Percentiles rank a stretch among this genome's conserved stretches.
Conservation (phyloP, 2,797 vertebrate species). For the Pempheris klunzingeri region DNA sequence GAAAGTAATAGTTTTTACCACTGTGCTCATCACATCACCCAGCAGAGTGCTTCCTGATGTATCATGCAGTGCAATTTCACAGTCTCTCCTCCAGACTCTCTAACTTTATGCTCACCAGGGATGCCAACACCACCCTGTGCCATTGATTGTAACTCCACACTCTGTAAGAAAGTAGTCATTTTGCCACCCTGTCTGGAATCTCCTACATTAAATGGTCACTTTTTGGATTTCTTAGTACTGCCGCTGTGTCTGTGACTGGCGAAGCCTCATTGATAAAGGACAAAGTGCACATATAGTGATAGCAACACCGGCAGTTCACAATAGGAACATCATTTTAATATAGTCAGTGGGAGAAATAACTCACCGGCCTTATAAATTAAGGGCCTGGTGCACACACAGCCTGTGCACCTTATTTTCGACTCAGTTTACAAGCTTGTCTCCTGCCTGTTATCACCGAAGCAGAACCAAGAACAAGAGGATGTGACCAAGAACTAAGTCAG, state of each 20-base stretch:
- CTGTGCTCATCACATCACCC: slow-evolving; percentile 4
- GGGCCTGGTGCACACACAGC: too few relatives aligned
- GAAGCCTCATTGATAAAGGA: too few relatives aligned
- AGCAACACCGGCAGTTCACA: too few relatives aligned
- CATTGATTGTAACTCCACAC: background rate
- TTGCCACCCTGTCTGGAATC: background rate
- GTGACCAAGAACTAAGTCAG: background rate
- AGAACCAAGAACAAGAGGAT: too few relatives aligned
- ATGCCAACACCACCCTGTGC: background rate
- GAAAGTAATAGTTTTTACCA: slow-evolving; percentile 7
- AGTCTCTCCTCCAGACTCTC: background rate
- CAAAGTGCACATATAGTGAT: too few relatives aligned
- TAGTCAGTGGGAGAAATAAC: too few relatives aligned
- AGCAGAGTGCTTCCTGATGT: slow-evolving; percentile 6
- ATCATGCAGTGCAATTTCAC: background rate
- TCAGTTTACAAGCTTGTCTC: background rate
- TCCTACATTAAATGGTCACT: background rate
- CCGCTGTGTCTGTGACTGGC: background rate
- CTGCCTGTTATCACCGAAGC: background rate
- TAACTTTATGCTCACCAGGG: background rate
- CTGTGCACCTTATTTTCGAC: too few relatives aligned
- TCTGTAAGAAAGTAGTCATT: background rate
- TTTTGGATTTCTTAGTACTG: too few relatives aligned
- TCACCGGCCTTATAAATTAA: too few relatives aligned
- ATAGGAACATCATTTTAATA: too few relatives aligned